Evolutionary conservation across 2,113 vertebrate species (phyloP).

Genomic region (Spea bombifrons): DNA sequence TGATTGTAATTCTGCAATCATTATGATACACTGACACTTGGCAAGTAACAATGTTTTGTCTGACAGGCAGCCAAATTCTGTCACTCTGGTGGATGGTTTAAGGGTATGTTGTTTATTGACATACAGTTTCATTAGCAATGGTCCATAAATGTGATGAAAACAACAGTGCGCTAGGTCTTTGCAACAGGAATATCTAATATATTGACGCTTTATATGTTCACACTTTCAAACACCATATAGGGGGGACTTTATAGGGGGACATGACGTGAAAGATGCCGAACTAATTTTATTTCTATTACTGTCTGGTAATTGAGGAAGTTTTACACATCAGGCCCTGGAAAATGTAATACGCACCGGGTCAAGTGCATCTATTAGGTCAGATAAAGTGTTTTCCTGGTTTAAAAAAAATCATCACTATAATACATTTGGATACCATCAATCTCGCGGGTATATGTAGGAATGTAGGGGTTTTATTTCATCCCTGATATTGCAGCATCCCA

Average conservation of each 20-base stretch:
- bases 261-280: not conserved
- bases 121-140: conserved; percentile 55
- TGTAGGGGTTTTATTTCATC: no score
- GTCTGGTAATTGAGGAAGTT: not conserved
- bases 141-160: conserved; percentile 27
- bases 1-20: conserved; percentile 49
- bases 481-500: no score
- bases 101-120: conserved; percentile 54
- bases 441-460: no score
- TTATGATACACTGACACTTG: conserved; percentile 64
- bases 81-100: conserved; percentile 51
- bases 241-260: not conserved
- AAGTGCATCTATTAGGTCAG: not conserved
- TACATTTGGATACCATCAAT: no score
- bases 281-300: not conserved
- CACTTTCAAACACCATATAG: not conserved
- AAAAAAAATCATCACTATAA: no score
- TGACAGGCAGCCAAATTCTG: conserved; percentile 61
- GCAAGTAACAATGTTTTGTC: conserved; percentile 56
- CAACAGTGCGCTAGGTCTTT: not conserved
- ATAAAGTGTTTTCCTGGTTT: no score
- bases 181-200: not conserved
- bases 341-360: not conserved
- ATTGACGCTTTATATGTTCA: not conserved
- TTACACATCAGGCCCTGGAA: not conserved